Percentiles rank a stretch among this genome's conserved stretches.
Evolutionary conservation across 2,797 vertebrate species (phyloP).

Genomic region (Chloroceryle amazona): DNA sequence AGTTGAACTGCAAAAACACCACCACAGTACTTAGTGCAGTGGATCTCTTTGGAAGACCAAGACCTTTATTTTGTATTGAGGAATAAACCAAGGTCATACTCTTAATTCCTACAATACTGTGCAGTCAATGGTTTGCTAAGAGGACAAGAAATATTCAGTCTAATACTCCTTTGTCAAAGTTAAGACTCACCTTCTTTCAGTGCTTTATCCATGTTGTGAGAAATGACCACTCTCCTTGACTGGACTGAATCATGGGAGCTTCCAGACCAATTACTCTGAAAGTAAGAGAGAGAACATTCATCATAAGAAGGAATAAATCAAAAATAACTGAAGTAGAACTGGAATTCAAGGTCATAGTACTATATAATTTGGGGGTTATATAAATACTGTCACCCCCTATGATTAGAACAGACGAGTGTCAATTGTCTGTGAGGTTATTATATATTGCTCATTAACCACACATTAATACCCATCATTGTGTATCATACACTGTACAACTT

Average conservation of each 20-base stretch:
- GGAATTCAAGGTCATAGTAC: neutral
- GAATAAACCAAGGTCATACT: neutral
- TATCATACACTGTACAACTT: rapidly evolving
- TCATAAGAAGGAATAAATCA: neutral
- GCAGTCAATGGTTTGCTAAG: neutral
- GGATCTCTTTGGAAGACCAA: neutral
- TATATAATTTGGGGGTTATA: neutral
- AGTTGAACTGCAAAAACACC: neutral
- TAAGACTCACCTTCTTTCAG: constrained; percentile 92
- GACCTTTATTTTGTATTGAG: neutral
- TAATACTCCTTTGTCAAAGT: neutral
- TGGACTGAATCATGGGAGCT: constrained; percentile 85
- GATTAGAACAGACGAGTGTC: neutral
- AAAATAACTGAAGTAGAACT: neutral
- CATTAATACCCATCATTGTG: neutral
- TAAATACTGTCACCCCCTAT: neutral
- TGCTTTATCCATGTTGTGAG: constrained; percentile 96
- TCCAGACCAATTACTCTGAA: constrained; percentile 85
- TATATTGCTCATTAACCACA: neutral
- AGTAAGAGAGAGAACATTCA: constrained; percentile 37
- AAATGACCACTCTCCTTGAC: constrained; percentile 91
- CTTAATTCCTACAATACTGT: neutral
- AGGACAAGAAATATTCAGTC: neutral
- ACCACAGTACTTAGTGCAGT: neutral
- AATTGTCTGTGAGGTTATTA: neutral